Evolutionary conservation across 2,797 vertebrate species (phyloP).

Genomic region (Mus spretus): DNA sequence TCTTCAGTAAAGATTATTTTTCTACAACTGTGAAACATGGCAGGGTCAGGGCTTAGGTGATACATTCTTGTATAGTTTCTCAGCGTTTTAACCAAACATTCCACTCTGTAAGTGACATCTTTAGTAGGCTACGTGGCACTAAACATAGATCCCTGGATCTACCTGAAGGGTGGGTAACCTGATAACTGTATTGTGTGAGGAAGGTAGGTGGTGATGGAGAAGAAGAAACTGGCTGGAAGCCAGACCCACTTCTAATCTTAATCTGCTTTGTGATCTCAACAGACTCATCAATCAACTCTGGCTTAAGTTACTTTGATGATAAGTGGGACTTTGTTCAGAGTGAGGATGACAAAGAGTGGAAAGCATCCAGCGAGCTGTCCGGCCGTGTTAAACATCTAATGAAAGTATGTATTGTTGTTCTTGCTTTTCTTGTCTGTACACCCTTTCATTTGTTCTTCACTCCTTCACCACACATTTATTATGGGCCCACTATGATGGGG

Average conservation of each 20-base stretch:
- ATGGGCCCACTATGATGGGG: neutral
- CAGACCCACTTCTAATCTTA: slow-evolving; percentile 32
- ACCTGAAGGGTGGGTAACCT: neutral
- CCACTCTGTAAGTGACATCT: slow-evolving; percentile 10
- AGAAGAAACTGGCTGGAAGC: neutral
- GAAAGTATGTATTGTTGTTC: neutral
- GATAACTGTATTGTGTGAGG: neutral
- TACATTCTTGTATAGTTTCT: neutral
- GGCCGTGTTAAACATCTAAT: neutral
- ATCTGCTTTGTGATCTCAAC: neutral
- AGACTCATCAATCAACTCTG: slow-evolving; percentile 38
- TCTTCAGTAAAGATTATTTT: neutral
- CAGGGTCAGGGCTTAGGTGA: neutral
- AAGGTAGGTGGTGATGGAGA: neutral
- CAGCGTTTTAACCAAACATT: neutral
- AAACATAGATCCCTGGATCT: neutral
- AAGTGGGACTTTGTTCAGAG: neutral
- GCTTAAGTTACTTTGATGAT: neutral
- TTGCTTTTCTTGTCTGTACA: neutral
- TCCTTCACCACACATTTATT: slow-evolving; percentile 1
- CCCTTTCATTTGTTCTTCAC: neutral
- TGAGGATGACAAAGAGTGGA: neutral
- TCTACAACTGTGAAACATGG: neutral
- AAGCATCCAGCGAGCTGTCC: neutral
- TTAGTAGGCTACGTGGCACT: neutral